Evolutionary conservation across 2,888 invertebrate genomes (phyloP).

Genomic region (Drosophila mayaguana): DNA sequence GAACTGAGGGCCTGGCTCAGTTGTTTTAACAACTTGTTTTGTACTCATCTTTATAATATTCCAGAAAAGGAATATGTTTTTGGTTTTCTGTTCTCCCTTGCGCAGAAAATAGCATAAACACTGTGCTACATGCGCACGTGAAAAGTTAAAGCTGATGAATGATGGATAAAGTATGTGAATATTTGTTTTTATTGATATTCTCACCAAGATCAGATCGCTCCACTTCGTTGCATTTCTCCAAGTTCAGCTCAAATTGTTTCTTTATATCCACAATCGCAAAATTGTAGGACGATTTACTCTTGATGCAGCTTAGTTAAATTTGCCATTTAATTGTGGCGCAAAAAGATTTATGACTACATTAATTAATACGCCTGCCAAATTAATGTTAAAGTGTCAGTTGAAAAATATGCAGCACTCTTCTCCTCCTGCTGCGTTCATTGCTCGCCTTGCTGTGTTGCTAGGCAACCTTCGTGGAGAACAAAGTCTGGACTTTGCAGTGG

Average conservation of each 20-base stretch:
- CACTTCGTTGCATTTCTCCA: not conserved
- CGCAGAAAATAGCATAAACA: constrained; percentile 30
- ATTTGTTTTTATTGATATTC: too few species aligned
- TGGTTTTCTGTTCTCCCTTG: constrained; percentile 14
- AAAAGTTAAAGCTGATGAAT: not conserved
- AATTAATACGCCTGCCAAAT: constrained; percentile 54
- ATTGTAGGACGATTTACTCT: not conserved
- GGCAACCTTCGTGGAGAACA: constrained; percentile 5
- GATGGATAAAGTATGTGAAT: too few species aligned
- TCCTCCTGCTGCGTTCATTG: constrained; percentile 19
- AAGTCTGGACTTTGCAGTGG: constrained; percentile 19
- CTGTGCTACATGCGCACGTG: too few species aligned
- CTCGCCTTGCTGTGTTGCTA: constrained; percentile 20
- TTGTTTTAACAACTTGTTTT: constrained; percentile 69
- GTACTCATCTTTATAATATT: constrained; percentile 45
- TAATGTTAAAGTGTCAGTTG: constrained; percentile 47
- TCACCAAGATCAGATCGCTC: too few species aligned
- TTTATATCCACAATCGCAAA: not conserved
- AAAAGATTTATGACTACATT: constrained; percentile 47
- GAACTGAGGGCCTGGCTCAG: constrained; percentile 41
- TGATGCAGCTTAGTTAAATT: not conserved
- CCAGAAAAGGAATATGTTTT: not conserved
- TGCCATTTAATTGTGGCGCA: constrained; percentile 13
- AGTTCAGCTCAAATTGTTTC: not conserved
- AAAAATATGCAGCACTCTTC: constrained; percentile 56